phyloP scores from a whole-genome alignment of 2,113 vertebrate species.

The Paratilapia polleni region DNA sequence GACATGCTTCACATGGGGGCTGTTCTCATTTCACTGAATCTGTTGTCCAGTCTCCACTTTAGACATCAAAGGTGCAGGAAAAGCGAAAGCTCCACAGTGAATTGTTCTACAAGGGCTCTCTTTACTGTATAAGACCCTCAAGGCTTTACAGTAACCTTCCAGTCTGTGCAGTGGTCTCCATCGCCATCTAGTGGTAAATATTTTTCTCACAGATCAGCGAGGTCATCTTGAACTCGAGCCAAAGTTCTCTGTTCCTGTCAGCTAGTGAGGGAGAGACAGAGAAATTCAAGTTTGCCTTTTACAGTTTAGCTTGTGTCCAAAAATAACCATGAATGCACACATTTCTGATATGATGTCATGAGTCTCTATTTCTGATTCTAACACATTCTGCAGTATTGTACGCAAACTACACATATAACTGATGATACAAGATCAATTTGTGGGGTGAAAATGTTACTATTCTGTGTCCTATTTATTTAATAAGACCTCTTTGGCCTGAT shows the following conservation, averaged over 20 bases:
- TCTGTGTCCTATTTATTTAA: slow-evolving; percentile 9
- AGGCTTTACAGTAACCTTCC: slow-evolving; percentile 44
- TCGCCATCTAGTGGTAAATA: slow-evolving; percentile 88
- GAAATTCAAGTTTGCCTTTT: slow-evolving; percentile 73
- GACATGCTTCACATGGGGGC: neutral
- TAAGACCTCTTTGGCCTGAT: slow-evolving; percentile 5
- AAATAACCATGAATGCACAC: slow-evolving; percentile 61
- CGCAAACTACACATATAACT: no score
- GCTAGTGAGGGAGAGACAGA: slow-evolving; percentile 61
- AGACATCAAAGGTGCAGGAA: slow-evolving; percentile 33
- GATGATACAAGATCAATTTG: neutral
- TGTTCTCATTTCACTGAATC: neutral
- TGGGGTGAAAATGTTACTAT: neutral
- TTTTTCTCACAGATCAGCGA: slow-evolving; percentile 76
- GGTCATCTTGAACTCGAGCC: slow-evolving; percentile 82
- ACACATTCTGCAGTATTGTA: neutral
- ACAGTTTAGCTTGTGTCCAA: slow-evolving; percentile 61
- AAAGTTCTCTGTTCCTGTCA: slow-evolving; percentile 75
- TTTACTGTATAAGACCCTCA: slow-evolving; percentile 60
- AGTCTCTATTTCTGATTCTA: neutral
- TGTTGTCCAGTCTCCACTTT: neutral
- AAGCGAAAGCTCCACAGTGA: slow-evolving; percentile 19
- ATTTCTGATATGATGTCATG: slow-evolving; percentile 35
- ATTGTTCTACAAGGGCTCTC: slow-evolving; percentile 54
- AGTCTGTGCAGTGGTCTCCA: slow-evolving; percentile 69